Evolutionary conservation across 2,888 invertebrate species (phyloP), one percentile per base, ranked within the genome.

Genomic region (Papilio gigon): DNA sequence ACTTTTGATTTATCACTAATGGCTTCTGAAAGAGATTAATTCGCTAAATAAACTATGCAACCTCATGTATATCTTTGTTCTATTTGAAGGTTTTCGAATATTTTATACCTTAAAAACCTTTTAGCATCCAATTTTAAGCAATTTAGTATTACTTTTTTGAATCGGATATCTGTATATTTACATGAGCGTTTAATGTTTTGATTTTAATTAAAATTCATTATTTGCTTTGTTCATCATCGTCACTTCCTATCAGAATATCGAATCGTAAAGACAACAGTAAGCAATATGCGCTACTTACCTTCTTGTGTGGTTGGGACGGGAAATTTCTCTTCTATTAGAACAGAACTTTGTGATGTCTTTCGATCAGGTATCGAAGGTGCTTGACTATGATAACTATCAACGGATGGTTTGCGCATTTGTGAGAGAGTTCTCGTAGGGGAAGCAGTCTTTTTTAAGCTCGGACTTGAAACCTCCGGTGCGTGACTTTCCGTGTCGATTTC

Each of bases 241-340:
- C 6, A 17, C 42, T 44, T 17, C 44, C 9, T 8, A 44, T 44
- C 44, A 44, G 4, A 44, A 20, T 44, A 20, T 8, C 1, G n/a
- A 42, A 42, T 42, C 17, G 17, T 6, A 42, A 42, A 40, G 9
- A 42, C 4, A 8, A n/a, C n/a, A n/a, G n/a, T n/a, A n/a, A n/a
- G n/a, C n/a, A n/a, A n/a, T n/a, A 20, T 20, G 22, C 1, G 9
- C 4, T 71, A 70, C 72, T 80, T 71, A 90, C 91, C 91, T 86
- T 91, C 92, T 82, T 86, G 87, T 73, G 87, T 85, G 44, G 84
- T 86, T 50, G 87, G 86, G 74, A 88, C 82, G 61, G 81, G 76
- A 72, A 93, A 87, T 80, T 94, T 93, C 66, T 93, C 94, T 76
- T 94, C 93, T 73, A 93, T 93, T 70, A 89, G 90, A 56, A 76